phyloP scores from a whole-genome alignment of 2,888 invertebrate genomes.

The Aspidapion aeneum region DNA sequence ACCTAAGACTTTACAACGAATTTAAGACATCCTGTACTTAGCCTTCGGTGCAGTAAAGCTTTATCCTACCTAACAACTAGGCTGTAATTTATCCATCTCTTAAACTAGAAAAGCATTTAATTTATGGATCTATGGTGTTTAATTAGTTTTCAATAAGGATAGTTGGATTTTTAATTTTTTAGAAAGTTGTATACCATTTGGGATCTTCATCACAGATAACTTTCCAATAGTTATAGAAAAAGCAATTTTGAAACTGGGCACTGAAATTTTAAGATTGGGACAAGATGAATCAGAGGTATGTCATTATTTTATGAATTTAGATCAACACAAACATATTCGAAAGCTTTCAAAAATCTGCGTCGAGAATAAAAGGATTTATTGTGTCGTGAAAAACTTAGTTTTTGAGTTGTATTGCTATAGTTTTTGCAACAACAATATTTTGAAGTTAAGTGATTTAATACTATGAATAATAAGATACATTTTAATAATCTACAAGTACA shows the following conservation, averaged over 20 bases:
- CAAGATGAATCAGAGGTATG: not conserved
- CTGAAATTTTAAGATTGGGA: not conserved
- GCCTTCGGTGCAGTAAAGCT: too few species aligned
- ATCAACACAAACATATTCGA: not conserved
- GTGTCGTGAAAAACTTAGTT: not conserved
- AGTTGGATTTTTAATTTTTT: too few species aligned
- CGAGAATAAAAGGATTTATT: not conserved
- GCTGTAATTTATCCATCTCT: too few species aligned
- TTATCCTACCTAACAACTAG: too few species aligned
- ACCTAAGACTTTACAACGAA: too few species aligned
- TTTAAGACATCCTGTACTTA: too few species aligned
- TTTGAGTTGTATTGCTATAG: not conserved
- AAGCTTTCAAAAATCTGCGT: not conserved
- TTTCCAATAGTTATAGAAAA: not conserved
- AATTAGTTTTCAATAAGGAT: too few species aligned
- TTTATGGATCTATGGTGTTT: too few species aligned
- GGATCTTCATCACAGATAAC: not conserved
- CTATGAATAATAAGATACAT: too few species aligned
- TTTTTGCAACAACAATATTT: not conserved
- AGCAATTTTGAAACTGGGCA: not conserved
- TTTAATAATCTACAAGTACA: too few species aligned
- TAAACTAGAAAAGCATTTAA: too few species aligned
- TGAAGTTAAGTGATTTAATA: not conserved
- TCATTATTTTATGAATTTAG: not conserved
- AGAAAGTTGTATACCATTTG: too few species aligned